Conservation (phyloP, 2,797 vertebrate species). For the Todus mexicanus region DNA sequence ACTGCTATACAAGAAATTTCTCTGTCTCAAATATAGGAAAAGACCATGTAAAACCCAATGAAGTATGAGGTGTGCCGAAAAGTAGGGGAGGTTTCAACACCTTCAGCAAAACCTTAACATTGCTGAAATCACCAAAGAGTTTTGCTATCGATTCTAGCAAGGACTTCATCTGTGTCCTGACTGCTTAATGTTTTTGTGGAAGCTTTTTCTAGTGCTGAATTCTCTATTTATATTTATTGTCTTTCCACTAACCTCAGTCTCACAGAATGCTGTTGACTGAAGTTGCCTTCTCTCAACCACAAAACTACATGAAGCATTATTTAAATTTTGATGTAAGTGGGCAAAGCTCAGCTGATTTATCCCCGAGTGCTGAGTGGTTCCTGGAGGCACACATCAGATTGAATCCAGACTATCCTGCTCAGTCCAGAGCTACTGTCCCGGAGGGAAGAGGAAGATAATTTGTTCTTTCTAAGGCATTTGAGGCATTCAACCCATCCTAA, state of each 20-base stretch:
- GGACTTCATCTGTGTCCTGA: background rate
- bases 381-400: background rate
- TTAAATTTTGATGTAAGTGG: background rate
- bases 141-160: background rate
- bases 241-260: constrained; percentile 29
- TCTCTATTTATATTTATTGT: constrained; percentile 30
- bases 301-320: constrained; percentile 17
- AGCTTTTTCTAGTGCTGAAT: constrained; percentile 16
- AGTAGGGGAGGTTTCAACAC: background rate
- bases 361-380: background rate
- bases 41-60: background rate
- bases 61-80: background rate
- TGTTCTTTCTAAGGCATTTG: background rate
- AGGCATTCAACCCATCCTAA: background rate
- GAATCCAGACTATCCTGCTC: background rate
- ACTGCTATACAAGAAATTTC: background rate
- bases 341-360: background rate
- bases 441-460: background rate
- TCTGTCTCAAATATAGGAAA: background rate
- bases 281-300: constrained; percentile 16
- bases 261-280: constrained; percentile 13
- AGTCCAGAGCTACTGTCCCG: background rate
- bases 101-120: background rate
- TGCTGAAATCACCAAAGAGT: background rate
- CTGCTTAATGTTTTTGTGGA: background rate